Base-by-base conservation (phyloP, 2,888 invertebrate genomes). In the Embidobia sp. region DNA sequence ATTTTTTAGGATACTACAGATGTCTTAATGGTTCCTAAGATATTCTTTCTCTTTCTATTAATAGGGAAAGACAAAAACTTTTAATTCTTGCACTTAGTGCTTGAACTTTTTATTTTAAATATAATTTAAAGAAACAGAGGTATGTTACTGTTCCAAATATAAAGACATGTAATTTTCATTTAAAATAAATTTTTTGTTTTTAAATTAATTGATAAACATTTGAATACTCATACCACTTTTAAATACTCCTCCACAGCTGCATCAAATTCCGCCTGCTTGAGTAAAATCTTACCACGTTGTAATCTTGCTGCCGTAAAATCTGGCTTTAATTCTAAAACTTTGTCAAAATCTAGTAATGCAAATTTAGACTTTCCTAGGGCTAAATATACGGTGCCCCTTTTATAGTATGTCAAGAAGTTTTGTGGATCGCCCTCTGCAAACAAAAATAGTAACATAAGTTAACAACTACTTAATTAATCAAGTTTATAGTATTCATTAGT, bases 321-420 rank as follows among this genome's bases (percentile, higher is more conserved):
- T 3, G 97, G 95, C 88, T 99, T 98, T 69, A 99, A 89, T 87
- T 97, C 95, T 78, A 99, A 90, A 19, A 98, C 98, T 90, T 93
- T 94, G 82, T 96, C 95, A 82, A 99, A 94, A 91, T 99, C 99
- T 84, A 95, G 94, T 27, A 99, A 91, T 0, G 99, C 99, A 86
- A 97, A 95, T 88, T 97, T 97, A 0, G 98, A 95, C 91, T 98
- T 98, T 46, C 98, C 98, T 82, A 99, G 91, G 5, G 98, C 99
- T 87, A 99, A 92, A 90, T 97, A 98, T 0, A 98, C 97, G 0
- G 98, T 98, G 40, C 98, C 99, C 83, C 99, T 92, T 90, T 97
- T 96, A 90, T 97, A 99, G 88, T 97, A 96, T 53, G 98, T 98
- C 89, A 99, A 93, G 90, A 98, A 99, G 91, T 99, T 98, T 80